Percentiles rank a stretch among this genome's conserved stretches.
These are phyloP conservation scores for Edolisoma coerulescens DNA, from an alignment of 2,113 vertebrate genomes.

Conservation along the genomic window DNA sequence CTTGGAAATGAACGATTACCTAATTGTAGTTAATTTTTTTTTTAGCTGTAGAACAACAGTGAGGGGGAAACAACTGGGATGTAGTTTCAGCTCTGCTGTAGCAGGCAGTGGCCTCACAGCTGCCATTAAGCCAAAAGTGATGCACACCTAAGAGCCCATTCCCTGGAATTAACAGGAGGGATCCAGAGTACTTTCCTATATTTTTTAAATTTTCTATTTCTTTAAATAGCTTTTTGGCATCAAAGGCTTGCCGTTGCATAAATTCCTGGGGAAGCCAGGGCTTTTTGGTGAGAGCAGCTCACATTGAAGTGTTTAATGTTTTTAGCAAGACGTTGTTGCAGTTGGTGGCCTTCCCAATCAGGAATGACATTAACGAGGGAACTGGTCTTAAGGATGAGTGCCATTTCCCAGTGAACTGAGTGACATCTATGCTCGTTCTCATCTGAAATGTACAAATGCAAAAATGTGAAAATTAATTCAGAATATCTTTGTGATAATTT, in stretches of 20 bases:
- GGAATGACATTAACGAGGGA: not conserved
- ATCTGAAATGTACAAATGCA: conserved; percentile 25
- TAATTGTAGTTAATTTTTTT: not conserved
- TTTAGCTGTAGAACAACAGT: not conserved
- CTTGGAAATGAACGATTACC: not conserved
- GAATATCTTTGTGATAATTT: conserved; percentile 56
- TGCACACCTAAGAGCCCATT: not conserved
- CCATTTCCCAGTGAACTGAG: not conserved
- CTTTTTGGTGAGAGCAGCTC: not conserved
- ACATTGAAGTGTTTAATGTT: not conserved
- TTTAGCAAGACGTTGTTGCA: not conserved
- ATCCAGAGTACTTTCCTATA: not conserved
- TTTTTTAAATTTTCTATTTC: not conserved
- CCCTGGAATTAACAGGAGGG: not conserved
- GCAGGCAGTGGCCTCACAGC: not conserved
- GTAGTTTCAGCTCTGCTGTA: not conserved
- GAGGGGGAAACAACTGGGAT: not conserved
- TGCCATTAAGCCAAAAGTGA: not conserved
- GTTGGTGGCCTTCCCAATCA: not conserved
- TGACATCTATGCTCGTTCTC: not conserved
- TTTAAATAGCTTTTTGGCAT: not conserved
- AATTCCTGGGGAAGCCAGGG: not conserved
- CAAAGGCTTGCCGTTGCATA: not conserved
- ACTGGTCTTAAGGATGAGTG: not conserved
- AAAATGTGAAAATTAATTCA: conserved; percentile 66